Percentiles rank a stretch among this genome's conserved stretches.
These are phyloP conservation scores for Lycaena phlaeas DNA, from an alignment of 2,888 invertebrate species.

Conservation along the genomic window DNA sequence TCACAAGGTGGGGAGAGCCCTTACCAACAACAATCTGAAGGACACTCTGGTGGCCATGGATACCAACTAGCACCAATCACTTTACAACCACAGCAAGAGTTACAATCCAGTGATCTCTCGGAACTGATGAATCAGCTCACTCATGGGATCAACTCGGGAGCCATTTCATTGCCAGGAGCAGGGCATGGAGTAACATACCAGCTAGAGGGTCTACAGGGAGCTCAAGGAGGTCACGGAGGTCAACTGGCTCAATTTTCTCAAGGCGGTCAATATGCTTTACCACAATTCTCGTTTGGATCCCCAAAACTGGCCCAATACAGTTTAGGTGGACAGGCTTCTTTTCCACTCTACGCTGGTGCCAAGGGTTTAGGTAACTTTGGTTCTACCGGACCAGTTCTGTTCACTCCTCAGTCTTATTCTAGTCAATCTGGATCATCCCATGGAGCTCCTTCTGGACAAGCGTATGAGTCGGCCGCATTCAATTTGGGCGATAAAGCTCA, in stretches of 20 bases:
- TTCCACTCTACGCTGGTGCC: constrained; percentile 52
- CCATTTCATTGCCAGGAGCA: constrained; percentile 39
- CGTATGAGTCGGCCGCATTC: constrained; percentile 26
- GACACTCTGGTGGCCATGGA: constrained; percentile 36
- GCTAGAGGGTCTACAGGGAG: constrained; percentile 32
- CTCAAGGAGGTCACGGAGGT: constrained; percentile 32
- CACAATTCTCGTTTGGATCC: constrained; percentile 39
- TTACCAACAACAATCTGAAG: constrained; percentile 38
- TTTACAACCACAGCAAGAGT: constrained; percentile 39
- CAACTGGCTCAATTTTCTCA: too few relatives aligned
- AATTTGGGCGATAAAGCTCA: constrained; percentile 30
- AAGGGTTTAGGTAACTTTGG: constrained; percentile 58
- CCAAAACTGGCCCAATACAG: constrained; percentile 43
- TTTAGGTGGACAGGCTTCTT: constrained; percentile 31
- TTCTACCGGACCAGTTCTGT: constrained; percentile 57
- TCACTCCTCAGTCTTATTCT: constrained; percentile 43
- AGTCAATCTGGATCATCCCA: constrained; percentile 30
- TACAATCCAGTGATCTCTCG: constrained; percentile 41
- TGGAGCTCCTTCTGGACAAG: constrained; percentile 26
- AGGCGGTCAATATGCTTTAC: constrained; percentile 39
- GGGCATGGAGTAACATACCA: constrained; percentile 40
- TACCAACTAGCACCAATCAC: constrained; percentile 53
- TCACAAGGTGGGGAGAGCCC: constrained; percentile 23
- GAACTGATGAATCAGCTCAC: constrained; percentile 58
- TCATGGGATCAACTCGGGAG: constrained; percentile 48